Evolutionary conservation across 2,888 invertebrate species (phyloP), one percentile per base, ranked within the genome.

Genomic region (Glyphotaelius pellucidus): DNA sequence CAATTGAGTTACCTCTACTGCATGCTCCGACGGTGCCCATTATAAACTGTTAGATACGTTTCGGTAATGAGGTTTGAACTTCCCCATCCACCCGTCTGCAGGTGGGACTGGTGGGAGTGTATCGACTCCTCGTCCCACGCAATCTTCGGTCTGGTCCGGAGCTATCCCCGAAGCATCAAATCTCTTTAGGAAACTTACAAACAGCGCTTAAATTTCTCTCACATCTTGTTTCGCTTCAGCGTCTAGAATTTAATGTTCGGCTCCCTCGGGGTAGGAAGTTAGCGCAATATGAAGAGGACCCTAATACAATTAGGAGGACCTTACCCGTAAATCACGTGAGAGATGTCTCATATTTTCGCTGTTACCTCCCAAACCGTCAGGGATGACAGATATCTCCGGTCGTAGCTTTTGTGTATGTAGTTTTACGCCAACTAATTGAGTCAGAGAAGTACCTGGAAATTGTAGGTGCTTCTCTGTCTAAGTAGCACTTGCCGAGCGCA

Each of bases 291-390:
- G 88, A 89, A 79, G 88, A 79, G 80, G 35, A 89, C 79, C 88
- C 79, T 89, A 89, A 89, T 38, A 89, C 88, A 80, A 89, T 89
- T 89, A 89, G 88, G 35, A 79, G 79, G 88, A 89, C 79, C 32
- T 35, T n/a, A 30, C 12, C 79, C 80, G 88, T 89, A 89, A 79
- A 89, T 89, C 88, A 89, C 32, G 25, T n/a, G 80, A 14, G 88
- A 80, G 30, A 52, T 35, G 88, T 80, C 80, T 89, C 67, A 79
- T 79, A 31, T 19, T 87, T 87, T 31, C 47, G 1, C 87, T 7
- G 52, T 47, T 86, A 83, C 32, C 31, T 31, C 35, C 1, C 35
- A 15, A 32, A 3, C 83, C 47, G n/a, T 86, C 38, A 30, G 87
- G 52, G 87, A 31, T 87, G 30, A 47, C 31, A 52, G 52, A 87